Conservation (phyloP, 2,797 vertebrate species). For the Lutra lutra region DNA sequence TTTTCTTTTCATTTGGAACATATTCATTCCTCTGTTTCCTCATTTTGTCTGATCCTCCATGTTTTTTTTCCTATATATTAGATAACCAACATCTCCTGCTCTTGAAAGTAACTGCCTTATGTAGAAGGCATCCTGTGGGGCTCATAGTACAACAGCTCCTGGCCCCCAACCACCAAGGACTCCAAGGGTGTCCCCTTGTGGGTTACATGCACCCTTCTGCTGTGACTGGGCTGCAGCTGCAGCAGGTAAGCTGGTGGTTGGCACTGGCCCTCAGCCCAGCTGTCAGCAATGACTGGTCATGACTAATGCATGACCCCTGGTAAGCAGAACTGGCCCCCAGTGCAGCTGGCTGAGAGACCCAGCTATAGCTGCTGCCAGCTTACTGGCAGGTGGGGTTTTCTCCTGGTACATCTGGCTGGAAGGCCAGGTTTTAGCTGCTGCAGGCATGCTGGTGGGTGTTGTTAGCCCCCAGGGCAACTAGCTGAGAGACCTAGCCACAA, state of each 20-base stretch:
- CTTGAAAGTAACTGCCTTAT: background rate
- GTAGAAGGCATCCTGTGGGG: background rate
- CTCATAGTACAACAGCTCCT: background rate
- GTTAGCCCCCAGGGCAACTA: background rate
- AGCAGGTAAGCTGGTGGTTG: background rate
- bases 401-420: background rate
- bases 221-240: background rate
- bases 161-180: background rate
- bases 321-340: background rate
- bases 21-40: background rate
- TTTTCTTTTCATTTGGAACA: background rate
- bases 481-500: background rate
- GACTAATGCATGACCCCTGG: background rate
- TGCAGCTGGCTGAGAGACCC: background rate
- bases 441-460: background rate
- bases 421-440: background rate
- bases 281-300: background rate
- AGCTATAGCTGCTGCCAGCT: background rate
- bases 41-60: background rate
- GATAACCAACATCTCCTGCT: background rate
- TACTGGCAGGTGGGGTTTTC: background rate
- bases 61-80: background rate
- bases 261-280: background rate
- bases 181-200: background rate
- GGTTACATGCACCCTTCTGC: background rate